These are phyloP conservation scores for Listronotus oregonensis DNA, from an alignment of 1,140 invertebrate genomes.

Conservation along the genomic window DNA sequence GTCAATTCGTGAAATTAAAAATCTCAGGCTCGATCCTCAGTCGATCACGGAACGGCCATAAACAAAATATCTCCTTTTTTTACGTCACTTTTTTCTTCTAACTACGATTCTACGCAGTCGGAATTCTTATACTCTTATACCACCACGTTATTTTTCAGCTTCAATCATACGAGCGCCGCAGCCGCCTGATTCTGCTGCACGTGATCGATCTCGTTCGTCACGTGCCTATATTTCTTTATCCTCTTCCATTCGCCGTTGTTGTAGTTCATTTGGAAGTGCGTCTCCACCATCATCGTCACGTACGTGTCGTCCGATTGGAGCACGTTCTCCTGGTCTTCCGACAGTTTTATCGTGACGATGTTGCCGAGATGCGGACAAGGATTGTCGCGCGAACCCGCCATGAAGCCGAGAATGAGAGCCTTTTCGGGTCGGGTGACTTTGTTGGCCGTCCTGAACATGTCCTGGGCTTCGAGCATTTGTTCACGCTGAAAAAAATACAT, in stretches of 20 bases:
- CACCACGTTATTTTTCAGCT: slow-evolving; percentile 14
- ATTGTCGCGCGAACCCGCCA: slow-evolving; percentile 95
- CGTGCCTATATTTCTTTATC: slow-evolving; percentile 79
- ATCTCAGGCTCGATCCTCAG: too few species aligned
- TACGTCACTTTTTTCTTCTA: too few species aligned
- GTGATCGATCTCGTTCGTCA: slow-evolving; percentile 62
- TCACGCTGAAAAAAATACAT: slow-evolving; percentile 68
- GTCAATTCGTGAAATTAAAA: too few species aligned
- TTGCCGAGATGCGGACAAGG: slow-evolving; percentile 92
- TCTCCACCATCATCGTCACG: slow-evolving; percentile 82
- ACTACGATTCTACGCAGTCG: too few species aligned
- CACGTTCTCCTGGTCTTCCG: slow-evolving; percentile 84
- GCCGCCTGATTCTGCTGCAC: slow-evolving; percentile 45
- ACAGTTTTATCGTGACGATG: slow-evolving; percentile 90
- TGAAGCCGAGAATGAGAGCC: slow-evolving; percentile 95
- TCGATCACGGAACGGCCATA: too few species aligned
- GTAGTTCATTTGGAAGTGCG: slow-evolving; percentile 97
- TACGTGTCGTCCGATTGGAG: slow-evolving; percentile 74
- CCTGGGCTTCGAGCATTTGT: slow-evolving; percentile 95
- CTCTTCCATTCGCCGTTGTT: slow-evolving; percentile 92
- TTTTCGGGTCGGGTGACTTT: slow-evolving; percentile 95
- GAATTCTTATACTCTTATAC: slow-evolving; percentile 1
- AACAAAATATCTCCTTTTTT: too few species aligned
- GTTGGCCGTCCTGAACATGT: slow-evolving; percentile 96
- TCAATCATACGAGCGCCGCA: slow-evolving; percentile 46